Evolutionary conservation across 2,113 vertebrate species (phyloP).

Genomic region (Gavialis gangeticus): DNA sequence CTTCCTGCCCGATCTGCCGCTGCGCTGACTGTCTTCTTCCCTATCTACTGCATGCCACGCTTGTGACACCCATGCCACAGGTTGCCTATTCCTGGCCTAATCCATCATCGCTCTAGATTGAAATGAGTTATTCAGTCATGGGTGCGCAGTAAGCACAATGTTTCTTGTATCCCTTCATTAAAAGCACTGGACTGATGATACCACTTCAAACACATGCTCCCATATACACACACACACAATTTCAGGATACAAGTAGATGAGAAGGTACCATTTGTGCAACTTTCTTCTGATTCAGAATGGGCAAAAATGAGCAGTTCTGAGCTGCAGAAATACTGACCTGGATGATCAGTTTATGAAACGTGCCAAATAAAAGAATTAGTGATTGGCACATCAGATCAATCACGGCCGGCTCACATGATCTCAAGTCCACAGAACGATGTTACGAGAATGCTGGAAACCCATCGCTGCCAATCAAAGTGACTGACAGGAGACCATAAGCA

Average conservation of each 20-base stretch:
- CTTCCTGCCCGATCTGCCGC: no score
- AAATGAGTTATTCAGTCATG: not conserved
- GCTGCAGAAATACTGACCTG: not conserved
- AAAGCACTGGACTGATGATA: not conserved
- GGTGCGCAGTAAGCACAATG: not conserved
- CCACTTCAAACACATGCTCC: not conserved
- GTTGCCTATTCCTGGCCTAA: no score
- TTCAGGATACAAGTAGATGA: not conserved
- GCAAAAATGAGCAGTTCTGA: rapidly evolving
- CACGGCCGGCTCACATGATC: not conserved
- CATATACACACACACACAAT: not conserved
- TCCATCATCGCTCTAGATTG: not conserved
- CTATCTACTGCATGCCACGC: no score
- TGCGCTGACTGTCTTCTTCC: no score
- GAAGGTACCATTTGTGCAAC: not conserved
- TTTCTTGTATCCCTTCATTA: not conserved
- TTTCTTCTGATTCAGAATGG: not conserved
- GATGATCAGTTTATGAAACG: not conserved
- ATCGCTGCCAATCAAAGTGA: not conserved
- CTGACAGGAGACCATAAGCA: not conserved
- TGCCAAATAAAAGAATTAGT: no score
- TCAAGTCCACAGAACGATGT: not conserved
- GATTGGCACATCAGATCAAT: not conserved
- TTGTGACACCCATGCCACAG: no score
- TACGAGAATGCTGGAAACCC: not conserved